Conservation (phyloP, 2,888 invertebrate genomes). For the Spodoptera picta region DNA sequence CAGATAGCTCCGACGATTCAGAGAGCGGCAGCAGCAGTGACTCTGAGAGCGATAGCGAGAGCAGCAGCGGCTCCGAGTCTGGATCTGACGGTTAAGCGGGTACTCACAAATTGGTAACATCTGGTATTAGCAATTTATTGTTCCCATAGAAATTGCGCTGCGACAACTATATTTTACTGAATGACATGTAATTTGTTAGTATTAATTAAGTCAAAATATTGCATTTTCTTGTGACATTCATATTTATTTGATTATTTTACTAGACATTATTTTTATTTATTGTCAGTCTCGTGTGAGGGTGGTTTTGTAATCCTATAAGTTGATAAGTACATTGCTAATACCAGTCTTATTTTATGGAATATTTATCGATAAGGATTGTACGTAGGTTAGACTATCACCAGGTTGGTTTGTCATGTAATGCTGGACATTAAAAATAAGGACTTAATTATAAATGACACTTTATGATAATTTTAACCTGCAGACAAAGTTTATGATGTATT, state of each 20-base stretch:
- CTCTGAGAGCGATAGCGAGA: conserved; percentile 74
- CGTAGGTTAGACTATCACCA: conserved; percentile 55
- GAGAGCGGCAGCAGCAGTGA: conserved; percentile 72
- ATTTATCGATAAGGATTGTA: conserved; percentile 39
- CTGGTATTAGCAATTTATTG: conserved; percentile 59
- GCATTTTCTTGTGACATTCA: too few species aligned
- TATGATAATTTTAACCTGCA: conserved; percentile 54
- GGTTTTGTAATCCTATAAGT: background rate
- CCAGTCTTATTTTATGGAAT: conserved; percentile 37
- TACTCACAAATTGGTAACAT: conserved; percentile 59
- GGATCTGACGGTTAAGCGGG: conserved; percentile 65
- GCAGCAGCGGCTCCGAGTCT: conserved; percentile 71
- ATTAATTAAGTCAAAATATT: too few species aligned
- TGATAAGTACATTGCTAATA: conserved; percentile 26
- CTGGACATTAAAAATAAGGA: conserved; percentile 56
- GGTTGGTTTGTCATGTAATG: conserved; percentile 56
- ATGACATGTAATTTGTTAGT: conserved; percentile 1
- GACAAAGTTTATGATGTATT: conserved; percentile 53
- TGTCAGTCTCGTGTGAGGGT: too few species aligned
- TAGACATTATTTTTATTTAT: too few species aligned
- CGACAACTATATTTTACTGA: conserved; percentile 24
- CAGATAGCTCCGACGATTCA: conserved; percentile 70
- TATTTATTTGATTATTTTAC: too few species aligned
- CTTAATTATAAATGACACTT: conserved; percentile 50
- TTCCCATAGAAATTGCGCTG: background rate